Conservation (phyloP, 2,797 vertebrate genomes). For the Semaprochilodus insignis region DNA sequence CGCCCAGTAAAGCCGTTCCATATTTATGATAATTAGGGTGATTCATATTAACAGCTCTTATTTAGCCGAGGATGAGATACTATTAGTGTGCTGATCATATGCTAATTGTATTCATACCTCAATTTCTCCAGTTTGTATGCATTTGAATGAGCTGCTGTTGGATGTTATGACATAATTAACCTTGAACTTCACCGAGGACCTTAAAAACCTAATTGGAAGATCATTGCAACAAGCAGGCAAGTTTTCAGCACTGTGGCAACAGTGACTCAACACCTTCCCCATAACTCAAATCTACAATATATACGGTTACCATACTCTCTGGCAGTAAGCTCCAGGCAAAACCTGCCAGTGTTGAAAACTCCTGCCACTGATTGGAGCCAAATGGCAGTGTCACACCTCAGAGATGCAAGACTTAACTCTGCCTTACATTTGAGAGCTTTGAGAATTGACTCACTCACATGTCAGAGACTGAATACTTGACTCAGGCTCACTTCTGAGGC, state of each 20-base stretch:
- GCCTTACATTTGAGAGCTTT: too few species aligned
- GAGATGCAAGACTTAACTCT: too few species aligned
- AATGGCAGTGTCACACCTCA: too few species aligned
- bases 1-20: constrained; percentile 42
- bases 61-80: constrained; percentile 53
- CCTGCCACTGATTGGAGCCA: constrained; percentile 10
- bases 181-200: constrained; percentile 21
- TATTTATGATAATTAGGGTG: constrained; percentile 70
- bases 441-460: too few species aligned
- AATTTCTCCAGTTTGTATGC: constrained; percentile 7
- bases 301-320: not conserved
- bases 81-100: constrained; percentile 48
- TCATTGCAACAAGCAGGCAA: not conserved
- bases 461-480: too few species aligned
- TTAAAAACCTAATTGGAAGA: not conserved
- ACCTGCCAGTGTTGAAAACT: too few species aligned
- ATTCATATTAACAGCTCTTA: constrained; percentile 64
- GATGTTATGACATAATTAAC: constrained; percentile 22
- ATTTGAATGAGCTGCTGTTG: constrained; percentile 56
- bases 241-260: not conserved
- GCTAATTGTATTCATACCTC: constrained; percentile 47
- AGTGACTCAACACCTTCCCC: not conserved
- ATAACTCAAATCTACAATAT: not conserved
- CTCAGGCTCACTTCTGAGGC: too few species aligned
- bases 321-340: not conserved